A percentile compares a stretch with the other conserved stretches of the same genome.
Conservation (phyloP, 2,113 vertebrate species). For the Polyodon spathula region DNA sequence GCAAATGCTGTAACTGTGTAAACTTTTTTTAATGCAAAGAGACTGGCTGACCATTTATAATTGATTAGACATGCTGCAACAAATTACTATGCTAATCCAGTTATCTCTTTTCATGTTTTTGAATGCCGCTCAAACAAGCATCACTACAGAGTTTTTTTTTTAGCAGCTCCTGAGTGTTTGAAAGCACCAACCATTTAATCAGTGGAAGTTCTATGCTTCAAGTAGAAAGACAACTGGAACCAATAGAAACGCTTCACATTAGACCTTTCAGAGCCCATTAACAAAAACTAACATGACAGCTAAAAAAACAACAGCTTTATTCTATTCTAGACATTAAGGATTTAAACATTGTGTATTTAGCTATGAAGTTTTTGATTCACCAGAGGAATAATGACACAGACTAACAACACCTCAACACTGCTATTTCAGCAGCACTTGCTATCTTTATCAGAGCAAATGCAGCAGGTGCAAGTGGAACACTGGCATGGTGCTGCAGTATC, state of each 20-base stretch:
- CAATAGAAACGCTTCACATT: too few species aligned
- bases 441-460: not conserved
- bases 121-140: not conserved
- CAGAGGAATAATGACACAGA: not conserved
- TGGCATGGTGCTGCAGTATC: not conserved
- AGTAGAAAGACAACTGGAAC: not conserved
- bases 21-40: not conserved
- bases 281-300: too few species aligned
- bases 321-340: too few species aligned
- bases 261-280: too few species aligned
- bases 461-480: slow-evolving; percentile 1
- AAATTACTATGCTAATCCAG: slow-evolving; percentile 11
- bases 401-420: not conserved
- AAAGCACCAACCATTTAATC: not conserved
- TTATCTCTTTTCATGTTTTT: slow-evolving; percentile 1
- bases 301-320: too few species aligned
- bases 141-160: not conserved
- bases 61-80: slow-evolving; percentile 1
- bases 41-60: slow-evolving; percentile 1
- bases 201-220: not conserved
- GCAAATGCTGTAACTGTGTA: slow-evolving; percentile 6
- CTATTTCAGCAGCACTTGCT: slow-evolving; percentile 10
- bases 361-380: not conserved
- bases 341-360: not conserved
- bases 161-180: not conserved